Base-by-base conservation (phyloP, 2,888 invertebrate species). In the Parnassius orleans region DNA sequence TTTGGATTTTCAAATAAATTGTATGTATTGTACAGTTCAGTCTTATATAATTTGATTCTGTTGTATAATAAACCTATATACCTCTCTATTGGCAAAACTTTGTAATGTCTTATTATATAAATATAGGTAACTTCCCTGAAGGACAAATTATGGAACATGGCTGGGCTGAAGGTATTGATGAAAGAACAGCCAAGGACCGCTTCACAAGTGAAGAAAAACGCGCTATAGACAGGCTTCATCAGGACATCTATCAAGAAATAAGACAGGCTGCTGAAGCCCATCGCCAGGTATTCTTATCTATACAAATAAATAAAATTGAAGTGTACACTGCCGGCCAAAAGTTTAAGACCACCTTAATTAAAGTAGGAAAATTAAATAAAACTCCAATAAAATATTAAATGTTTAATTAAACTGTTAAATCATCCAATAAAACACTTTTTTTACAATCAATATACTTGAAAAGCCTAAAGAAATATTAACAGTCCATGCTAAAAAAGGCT, bases 211-310 rank as follows among this genome's bases (percentile, higher is more conserved):
- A 97, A 78, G 98, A 97, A 78, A 98, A 99, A 76, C 94, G 96
- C 70, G 96, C 98, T 3, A 84, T 98, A 41, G 99, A 99, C 81
- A 93, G 95, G 73, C 94, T 97, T 88, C 97, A 98, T 71, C 96
- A 95, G 73, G 98, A 99, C 74, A 96, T 98, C 76, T 99, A 99
- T 80, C 96, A 97, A 77, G 98, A 99, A 86, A 95, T 99, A 60
- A 94, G 99, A 65, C 95, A 97, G 72, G 99, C 99, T 19, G 99
- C 99, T 10, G 99, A 99, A 83, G 99, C 98, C 53, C 99, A 99
- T 84, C 94, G 99, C 88, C 98, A 98, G 92, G 95, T 96, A 58
- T 15, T 53, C 19, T 19, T 19, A 19, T 19, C 19, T 19, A 19
- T 19, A 19, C 19, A 19, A 19, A 19, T 2, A 19, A 19, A 19